Evolutionary conservation across 2,888 invertebrate genomes (phyloP), one percentile per base, ranked within the genome.

Genomic region (Nephrocerus scutellatus): DNA sequence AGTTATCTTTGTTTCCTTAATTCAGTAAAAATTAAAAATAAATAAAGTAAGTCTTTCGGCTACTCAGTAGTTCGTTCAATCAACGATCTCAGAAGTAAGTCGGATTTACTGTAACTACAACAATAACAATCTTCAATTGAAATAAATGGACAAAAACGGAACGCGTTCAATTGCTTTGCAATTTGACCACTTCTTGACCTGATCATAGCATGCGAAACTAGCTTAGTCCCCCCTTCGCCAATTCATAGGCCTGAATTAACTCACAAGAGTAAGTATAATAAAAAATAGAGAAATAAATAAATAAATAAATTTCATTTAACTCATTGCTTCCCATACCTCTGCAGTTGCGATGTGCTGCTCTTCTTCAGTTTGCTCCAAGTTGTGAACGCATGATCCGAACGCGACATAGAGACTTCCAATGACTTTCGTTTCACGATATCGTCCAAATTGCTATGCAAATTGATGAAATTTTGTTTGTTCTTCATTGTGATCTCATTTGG

Each of bases 321-420:
- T n/a, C n/a, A n/a, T n/a, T n/a, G n/a, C 26, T 4, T 26, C 18
- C 50, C 51, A 67, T 70, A 77, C 77, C 79, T 75, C 59, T 76
- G 73, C 56, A 80, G 70, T 52, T 77, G 77, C 51, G 76, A 72
- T 53, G 80, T 77, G 64, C 74, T 75, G 57, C 74, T 77, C 59
- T 80, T 78, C 70, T 84, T 84, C 59, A 88, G 72, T 65, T 87
- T 87, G 70, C 87, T 86, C 84, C 88, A 88, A 29, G 89, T 87
- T 50, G 88, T 89, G 69, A 86, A 83, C 53, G 84, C 84, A 57
- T 86, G 84, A 68, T 89, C 89, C 43, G 89, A 89, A 63, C 83
- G 82, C 46, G 84, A 84, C 88, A 90, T 88, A 53, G 85, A 84
- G 48, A 79, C 75, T 56, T 84, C 81, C 66, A 80, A 61, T 62